Base-by-base conservation (phyloP, 2,113 vertebrate genomes). In the Acrocephalus kingi region DNA sequence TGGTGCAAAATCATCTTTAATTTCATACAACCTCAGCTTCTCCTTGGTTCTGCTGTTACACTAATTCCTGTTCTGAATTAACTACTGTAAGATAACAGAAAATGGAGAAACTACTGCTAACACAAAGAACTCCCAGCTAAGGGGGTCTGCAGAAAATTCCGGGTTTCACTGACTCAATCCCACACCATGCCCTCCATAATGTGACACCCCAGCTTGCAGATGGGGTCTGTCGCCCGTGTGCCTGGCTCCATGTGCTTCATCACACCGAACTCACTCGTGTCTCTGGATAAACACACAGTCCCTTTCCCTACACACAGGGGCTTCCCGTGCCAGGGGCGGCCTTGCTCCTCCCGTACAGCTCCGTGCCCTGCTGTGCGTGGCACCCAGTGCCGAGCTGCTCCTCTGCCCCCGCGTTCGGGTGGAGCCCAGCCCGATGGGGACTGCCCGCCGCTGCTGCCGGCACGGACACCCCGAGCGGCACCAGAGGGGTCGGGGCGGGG, bases 171-270 rank as follows among this genome's bases (percentile, higher is more conserved):
- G 59, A 25, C 41, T 61, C 77, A 52, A 0, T 69, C 37, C 39
- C 35, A 9, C 3, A 39, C 56, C n/a, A 3, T 0, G 10, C 35
- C 43, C 31, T 51, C 22, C 72, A 37, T 49, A 71, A 69, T 8
- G 56, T 23, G 7, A 18, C 35, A 19, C 8, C 45, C 21, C 18
- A 9, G 15, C 15, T 28, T 20, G 17, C 17, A 22, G 45, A 4
- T 14, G 9, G 8, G 16, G 6, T 45, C n/a, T 10, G 4, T 13
- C 15, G 1, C n/a, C 15, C 13, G 1, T 23, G 9, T 5, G 21
- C 33, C 58, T 14, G 9, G 23, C 46, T 33, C 30, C 39, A 3
- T 6, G 35, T 3, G 55, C 39, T 37, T n/a, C 49, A 5, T 18
- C 49, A 6, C 55, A 17, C 20, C 30, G 15, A 46, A 7, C 35